Conservation (phyloP, 2,888 invertebrate genomes). For the Tryphoninae sp. region DNA sequence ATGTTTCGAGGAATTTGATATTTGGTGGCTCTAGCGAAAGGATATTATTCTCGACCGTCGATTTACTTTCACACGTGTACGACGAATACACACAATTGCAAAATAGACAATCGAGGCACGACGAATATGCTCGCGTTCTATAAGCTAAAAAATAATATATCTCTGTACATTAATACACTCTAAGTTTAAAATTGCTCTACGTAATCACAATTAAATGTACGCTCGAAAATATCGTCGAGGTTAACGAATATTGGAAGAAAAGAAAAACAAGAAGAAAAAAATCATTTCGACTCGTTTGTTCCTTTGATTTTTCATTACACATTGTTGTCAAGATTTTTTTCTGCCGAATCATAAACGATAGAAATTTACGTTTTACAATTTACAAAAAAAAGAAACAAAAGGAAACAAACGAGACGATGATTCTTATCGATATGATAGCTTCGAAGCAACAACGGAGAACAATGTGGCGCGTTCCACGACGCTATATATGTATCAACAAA, state of each 20-base stretch:
- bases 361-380: neutral
- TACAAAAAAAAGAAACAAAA: neutral
- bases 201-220: constrained; percentile 34
- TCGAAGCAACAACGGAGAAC: constrained; percentile 50
- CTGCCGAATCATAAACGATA: neutral
- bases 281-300: neutral
- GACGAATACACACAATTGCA: neutral
- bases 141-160: constrained; percentile 34
- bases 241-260: constrained; percentile 15
- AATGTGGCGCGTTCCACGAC: constrained; percentile 42
- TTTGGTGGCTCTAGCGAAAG: constrained; percentile 60
- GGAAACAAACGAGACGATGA: neutral
- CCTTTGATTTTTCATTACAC: neutral
- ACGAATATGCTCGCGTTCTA: constrained; percentile 29
- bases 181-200: constrained; percentile 34
- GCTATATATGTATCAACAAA: constrained; percentile 48
- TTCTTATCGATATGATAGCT: constrained; percentile 3
- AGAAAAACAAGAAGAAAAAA: neutral
- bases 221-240: constrained; percentile 6
- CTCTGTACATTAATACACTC: constrained; percentile 36
- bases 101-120: constrained; percentile 29
- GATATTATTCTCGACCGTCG: constrained; percentile 40
- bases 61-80: neutral
- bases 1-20: constrained; percentile 44
- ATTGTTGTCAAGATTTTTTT: no score